Evolutionary conservation across 1,140 invertebrate species (phyloP), one percentile per base, ranked within the genome.

Genomic region (Formica selysi): DNA sequence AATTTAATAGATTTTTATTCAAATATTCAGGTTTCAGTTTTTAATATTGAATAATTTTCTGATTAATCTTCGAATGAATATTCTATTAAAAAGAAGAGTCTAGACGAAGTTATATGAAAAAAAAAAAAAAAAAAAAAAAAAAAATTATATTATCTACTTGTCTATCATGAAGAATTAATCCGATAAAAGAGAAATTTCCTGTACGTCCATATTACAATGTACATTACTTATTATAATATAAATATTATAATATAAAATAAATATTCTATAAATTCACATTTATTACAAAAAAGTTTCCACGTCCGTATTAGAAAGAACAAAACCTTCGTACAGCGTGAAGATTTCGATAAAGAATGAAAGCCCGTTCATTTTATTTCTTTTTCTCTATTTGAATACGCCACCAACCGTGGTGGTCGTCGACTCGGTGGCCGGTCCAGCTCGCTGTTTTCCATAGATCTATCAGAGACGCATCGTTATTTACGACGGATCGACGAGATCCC

Each of bases 401-500:
- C 74, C 74, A 32, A 59, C 59, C 65, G 74, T 29, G 59, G 74
- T 79, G 74, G 62, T 86, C 85, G 57, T 76, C 61, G 65, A 48
- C 85, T 71, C 38, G 68, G 57, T 67, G 79, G 78, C 67, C 67
- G 44, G 67, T 44, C 7, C 11, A 48, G 29, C 79, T 61, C 26
- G 68, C 68, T 86, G 71, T 67, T 44, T 29, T 57, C 59, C 76
- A 87, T 67, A 68, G 65, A 87, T 87, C 79, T 76, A 76, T 85
- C 73, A 29, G 79, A 83, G 57, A n/a, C 41, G 32, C 13, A 26
- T 73, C 61, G 73, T 62, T 68, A 65, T 74, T 51, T 78, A 84
- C 57, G 83, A 76, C 83, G 79, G 76, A 89, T 71, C 87, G 83
- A 87, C 89, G 81, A 86, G 62, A 85, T 86, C 64, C n/a, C 51